A percentile compares a stretch with the other conserved stretches of the same genome.
These are phyloP conservation scores for Meloidogyne chitwoodi DNA, from an alignment of 1,140 invertebrate genomes.

Conservation along the genomic window DNA sequence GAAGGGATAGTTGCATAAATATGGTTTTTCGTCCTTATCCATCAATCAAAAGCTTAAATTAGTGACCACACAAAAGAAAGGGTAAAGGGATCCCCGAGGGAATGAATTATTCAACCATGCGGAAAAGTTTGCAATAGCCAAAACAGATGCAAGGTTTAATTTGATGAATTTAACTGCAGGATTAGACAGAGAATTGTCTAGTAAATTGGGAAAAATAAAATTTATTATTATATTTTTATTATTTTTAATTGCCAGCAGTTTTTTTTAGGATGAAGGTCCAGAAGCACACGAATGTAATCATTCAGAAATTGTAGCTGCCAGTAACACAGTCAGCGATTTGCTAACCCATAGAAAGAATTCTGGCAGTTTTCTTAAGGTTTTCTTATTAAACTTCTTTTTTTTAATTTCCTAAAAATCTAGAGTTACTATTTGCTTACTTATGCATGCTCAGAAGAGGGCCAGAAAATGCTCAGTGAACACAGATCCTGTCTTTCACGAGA, in stretches of 20 bases:
- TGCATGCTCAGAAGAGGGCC: slow-evolving; percentile 55
- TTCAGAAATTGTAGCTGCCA: slow-evolving; percentile 53
- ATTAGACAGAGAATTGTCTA: no score
- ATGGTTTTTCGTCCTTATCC: no score
- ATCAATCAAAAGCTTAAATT: no score
- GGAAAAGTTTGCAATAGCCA: background rate
- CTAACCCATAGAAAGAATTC: slow-evolving; percentile 57
- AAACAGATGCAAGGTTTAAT: no score
- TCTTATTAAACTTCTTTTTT: background rate
- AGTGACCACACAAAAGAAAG: no score
- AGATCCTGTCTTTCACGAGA: slow-evolving; percentile 51
- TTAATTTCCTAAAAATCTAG: background rate
- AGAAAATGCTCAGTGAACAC: slow-evolving; percentile 52
- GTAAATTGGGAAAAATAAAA: no score
- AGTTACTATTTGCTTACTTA: slow-evolving; percentile 59
- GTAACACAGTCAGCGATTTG: slow-evolving; percentile 58
- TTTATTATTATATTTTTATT: no score
- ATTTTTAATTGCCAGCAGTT: no score
- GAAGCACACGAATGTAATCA: slow-evolving; percentile 52
- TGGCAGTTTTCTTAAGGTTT: slow-evolving; percentile 51
- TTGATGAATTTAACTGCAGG: no score
- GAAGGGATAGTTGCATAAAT: background rate
- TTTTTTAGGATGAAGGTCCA: slow-evolving; percentile 54
- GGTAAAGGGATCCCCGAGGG: background rate
- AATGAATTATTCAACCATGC: background rate